phyloP scores from a whole-genome alignment of 2,888 invertebrate species.

The Tenthredo mesomela region DNA sequence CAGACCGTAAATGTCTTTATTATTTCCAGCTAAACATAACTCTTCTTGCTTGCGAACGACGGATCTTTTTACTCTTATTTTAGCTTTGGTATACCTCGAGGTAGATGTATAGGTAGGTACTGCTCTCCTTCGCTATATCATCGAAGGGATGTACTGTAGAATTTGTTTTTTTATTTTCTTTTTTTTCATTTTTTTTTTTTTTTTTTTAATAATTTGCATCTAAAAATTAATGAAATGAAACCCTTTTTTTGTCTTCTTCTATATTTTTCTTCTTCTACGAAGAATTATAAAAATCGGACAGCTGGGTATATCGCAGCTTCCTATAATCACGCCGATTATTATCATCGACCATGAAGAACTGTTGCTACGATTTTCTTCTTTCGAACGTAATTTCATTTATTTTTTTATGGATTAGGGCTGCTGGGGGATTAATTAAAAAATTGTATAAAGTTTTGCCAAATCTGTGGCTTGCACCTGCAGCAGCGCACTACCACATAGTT shows the following conservation, averaged over 20 bases:
- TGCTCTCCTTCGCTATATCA: neutral
- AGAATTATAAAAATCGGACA: neutral
- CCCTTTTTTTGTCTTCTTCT: neutral
- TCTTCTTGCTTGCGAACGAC: slow-evolving; percentile 50
- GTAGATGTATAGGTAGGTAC: slow-evolving; percentile 72
- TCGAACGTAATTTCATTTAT: neutral
- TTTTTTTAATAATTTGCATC: neutral
- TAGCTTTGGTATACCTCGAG: slow-evolving; percentile 90
- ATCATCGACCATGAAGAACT: neutral
- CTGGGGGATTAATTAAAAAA: neutral
- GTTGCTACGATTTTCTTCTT: neutral
- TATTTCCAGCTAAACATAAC: slow-evolving; percentile 52
- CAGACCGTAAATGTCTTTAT: slow-evolving; percentile 53
- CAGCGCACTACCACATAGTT: neutral
- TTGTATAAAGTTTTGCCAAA: neutral
- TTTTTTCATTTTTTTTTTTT: no score
- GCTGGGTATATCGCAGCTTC: neutral
- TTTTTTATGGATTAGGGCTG: neutral
- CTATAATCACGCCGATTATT: neutral
- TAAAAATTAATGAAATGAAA: slow-evolving; percentile 42
- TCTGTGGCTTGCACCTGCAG: neutral
- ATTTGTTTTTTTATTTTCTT: neutral
- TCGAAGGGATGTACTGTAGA: neutral
- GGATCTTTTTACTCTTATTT: slow-evolving; percentile 38
- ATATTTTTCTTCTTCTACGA: neutral